Percentiles rank a stretch among this genome's conserved stretches.
These are phyloP conservation scores for Rallus crepitans DNA, from an alignment of 2,797 vertebrate genomes.

Conservation along the genomic window DNA sequence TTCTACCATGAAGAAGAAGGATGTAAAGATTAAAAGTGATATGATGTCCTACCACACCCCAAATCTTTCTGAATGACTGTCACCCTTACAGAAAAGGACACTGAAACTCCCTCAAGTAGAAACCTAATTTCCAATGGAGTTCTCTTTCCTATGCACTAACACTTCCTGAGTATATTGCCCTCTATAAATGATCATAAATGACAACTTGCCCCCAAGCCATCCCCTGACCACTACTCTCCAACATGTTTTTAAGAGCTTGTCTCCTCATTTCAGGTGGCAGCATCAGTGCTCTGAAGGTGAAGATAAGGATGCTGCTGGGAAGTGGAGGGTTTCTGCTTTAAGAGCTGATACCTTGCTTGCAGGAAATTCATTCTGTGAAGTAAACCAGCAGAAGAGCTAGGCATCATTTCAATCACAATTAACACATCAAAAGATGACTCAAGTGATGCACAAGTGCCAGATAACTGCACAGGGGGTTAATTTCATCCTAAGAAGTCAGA, in stretches of 20 bases:
- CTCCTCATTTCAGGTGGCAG: not conserved
- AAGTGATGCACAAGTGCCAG: constrained; percentile 42
- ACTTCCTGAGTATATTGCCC: not conserved
- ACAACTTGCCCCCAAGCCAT: not conserved
- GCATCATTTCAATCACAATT: constrained; percentile 38
- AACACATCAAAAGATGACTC: constrained; percentile 17
- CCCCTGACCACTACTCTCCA: not conserved
- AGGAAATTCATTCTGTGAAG: constrained; percentile 34
- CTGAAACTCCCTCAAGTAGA: not conserved
- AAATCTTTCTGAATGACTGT: not conserved
- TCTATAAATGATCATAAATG: not conserved
- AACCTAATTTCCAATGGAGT: not conserved
- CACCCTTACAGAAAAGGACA: not conserved
- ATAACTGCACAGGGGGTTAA: constrained; percentile 47
- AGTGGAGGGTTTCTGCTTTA: not conserved
- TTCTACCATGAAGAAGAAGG: not conserved
- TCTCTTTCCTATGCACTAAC: not conserved
- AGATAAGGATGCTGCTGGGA: constrained; percentile 20
- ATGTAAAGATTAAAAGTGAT: constrained; percentile 38
- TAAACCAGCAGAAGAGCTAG: constrained; percentile 12
- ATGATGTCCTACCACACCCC: not conserved
- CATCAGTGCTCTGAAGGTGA: not conserved
- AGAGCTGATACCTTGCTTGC: not conserved
- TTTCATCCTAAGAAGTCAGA: constrained; percentile 34
- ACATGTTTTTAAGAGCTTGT: not conserved